Evolutionary conservation across 1,140 invertebrate species (phyloP).

Genomic region (Lasaia peninsularis): DNA sequence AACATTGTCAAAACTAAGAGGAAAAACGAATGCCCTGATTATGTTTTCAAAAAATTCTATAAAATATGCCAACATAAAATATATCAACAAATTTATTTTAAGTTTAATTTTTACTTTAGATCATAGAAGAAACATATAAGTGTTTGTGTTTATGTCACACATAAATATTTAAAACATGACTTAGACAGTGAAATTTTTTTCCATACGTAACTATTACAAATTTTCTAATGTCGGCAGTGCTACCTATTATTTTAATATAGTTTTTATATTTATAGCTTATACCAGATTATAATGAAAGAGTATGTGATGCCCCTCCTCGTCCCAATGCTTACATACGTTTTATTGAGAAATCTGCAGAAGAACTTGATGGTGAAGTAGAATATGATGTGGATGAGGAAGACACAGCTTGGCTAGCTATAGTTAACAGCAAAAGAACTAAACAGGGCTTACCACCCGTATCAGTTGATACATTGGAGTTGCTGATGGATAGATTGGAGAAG

Average conservation of each 20-base stretch:
- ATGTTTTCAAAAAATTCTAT: no score
- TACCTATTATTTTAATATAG: neutral
- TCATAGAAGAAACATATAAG: no score
- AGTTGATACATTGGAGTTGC: slow-evolving; percentile 92
- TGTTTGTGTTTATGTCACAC: no score
- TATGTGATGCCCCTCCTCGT: slow-evolving; percentile 84
- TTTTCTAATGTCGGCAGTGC: no score
- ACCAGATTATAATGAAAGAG: slow-evolving; percentile 64
- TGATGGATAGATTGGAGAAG: slow-evolving; percentile 98
- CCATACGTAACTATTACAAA: no score
- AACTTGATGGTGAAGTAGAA: slow-evolving; percentile 95
- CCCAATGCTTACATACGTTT: slow-evolving; percentile 80
- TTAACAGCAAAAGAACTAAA: slow-evolving; percentile 88
- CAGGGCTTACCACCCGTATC: slow-evolving; percentile 84
- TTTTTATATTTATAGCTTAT: slow-evolving; percentile 44
- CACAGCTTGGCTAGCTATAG: slow-evolving; percentile 92
- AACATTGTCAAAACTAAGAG: no score
- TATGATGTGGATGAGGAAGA: slow-evolving; percentile 99
- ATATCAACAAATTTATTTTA: no score
- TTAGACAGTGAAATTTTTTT: no score
- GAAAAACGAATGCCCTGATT: no score
- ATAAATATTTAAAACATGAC: no score
- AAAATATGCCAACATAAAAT: no score
- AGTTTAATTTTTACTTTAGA: no score
- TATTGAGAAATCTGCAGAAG: slow-evolving; percentile 96